These are phyloP conservation scores for Thunnus thynnus DNA, from an alignment of 2,113 vertebrate species.

Conservation along the genomic window DNA sequence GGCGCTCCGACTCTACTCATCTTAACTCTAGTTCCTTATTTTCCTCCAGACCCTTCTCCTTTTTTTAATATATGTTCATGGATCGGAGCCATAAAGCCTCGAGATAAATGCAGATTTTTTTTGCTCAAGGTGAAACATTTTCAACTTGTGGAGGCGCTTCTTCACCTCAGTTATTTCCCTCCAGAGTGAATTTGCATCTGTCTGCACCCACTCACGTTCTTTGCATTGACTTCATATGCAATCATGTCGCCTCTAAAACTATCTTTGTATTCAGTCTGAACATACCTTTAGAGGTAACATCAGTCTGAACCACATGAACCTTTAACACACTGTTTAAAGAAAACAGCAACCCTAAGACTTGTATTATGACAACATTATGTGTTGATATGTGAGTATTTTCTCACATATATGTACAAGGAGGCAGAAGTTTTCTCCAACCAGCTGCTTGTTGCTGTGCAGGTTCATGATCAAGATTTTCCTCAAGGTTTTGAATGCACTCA, in stretches of 20 bases:
- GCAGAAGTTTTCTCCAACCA: not conserved
- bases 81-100: too few relatives aligned
- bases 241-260: not conserved
- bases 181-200: constrained; percentile 4
- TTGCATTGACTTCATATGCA: constrained; percentile 3
- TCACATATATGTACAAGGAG: not conserved
- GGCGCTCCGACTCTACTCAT: too few relatives aligned
- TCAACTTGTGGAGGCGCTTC: not conserved
- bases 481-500: not conserved
- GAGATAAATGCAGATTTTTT: too few relatives aligned
- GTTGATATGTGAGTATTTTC: too few relatives aligned
- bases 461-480: not conserved
- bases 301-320: constrained; percentile 1
- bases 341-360: not conserved
- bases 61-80: too few relatives aligned
- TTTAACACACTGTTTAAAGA: not conserved
- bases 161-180: not conserved
- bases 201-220: not conserved
- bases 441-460: not conserved
- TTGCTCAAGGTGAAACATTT: not conserved
- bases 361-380: too few relatives aligned
- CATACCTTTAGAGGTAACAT: not conserved
- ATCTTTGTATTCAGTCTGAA: not conserved
- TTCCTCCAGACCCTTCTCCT: not conserved
- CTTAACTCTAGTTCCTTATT: too few relatives aligned